Evolutionary conservation across 2,888 invertebrate species (phyloP).

Genomic region (Panopea generosa): DNA sequence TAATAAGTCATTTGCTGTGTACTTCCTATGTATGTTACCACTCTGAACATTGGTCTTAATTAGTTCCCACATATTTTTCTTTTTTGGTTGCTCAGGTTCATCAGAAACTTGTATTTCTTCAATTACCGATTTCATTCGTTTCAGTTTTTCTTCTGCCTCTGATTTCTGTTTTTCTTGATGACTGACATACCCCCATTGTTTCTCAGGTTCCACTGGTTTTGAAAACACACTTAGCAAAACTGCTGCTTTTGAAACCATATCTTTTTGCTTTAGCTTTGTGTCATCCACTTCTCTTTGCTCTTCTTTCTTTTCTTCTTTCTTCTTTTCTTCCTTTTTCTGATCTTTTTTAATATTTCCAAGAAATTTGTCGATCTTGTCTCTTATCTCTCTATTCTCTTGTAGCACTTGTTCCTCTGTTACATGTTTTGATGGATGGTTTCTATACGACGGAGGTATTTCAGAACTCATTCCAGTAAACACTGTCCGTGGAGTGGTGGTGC

Average conservation of each 20-base stretch:
- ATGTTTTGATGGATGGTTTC: conserved; percentile 39
- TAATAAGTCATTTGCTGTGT: conserved; percentile 75
- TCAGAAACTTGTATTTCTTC: conserved; percentile 33
- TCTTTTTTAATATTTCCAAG: conserved; percentile 42
- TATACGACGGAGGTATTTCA: conserved; percentile 29
- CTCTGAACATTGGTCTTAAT: conserved; percentile 69
- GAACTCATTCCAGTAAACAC: conserved; percentile 52
- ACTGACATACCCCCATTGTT: not conserved
- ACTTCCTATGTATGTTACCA: conserved; percentile 61
- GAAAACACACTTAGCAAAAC: conserved; percentile 61
- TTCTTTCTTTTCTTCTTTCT: conserved; percentile 27
- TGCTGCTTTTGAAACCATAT: conserved; percentile 50
- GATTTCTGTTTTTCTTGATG: conserved; percentile 19
- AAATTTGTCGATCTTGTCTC: conserved; percentile 62
- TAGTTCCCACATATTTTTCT: conserved; percentile 71
- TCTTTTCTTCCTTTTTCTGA: conserved; percentile 30
- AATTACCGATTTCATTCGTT: conserved; percentile 23
- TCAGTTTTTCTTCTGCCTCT: conserved; percentile 16
- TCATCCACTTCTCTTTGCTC: conserved; percentile 27
- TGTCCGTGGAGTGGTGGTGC: conserved; percentile 55
- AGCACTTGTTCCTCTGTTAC: conserved; percentile 55
- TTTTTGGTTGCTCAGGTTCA: conserved; percentile 30
- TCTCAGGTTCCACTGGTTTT: conserved; percentile 49
- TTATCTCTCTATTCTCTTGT: conserved; percentile 50
- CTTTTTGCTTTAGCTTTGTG: conserved; percentile 19